Evolutionary conservation across 1,140 invertebrate genomes (phyloP).

Genomic region (Metaphire vulgaris): DNA sequence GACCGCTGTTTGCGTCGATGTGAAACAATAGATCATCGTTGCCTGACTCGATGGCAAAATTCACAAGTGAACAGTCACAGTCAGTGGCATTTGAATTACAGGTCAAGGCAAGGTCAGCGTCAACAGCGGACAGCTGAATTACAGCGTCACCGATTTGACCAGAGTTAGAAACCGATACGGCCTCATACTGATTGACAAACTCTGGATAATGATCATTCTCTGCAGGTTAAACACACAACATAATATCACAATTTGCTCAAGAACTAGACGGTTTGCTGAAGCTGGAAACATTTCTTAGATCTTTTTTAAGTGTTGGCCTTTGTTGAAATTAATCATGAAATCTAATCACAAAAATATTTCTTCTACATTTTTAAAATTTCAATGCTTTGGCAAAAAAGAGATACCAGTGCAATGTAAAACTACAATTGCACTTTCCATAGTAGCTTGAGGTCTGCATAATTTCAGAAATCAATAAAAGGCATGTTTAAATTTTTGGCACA

Average conservation of each 20-base stretch:
- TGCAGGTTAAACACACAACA: background rate
- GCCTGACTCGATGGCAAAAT: slow-evolving; percentile 12
- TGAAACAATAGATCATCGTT: slow-evolving; percentile 13
- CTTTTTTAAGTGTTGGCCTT: too few relatives aligned
- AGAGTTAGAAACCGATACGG: slow-evolving; percentile 4
- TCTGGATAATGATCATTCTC: background rate
- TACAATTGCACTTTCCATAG: too few relatives aligned
- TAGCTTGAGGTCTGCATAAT: too few relatives aligned
- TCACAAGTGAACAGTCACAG: slow-evolving; percentile 9
- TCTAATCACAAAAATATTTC: too few relatives aligned
- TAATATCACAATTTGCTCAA: background rate
- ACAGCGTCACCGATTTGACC: background rate
- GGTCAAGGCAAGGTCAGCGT: slow-evolving; percentile 4
- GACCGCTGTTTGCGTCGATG: background rate
- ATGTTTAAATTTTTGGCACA: too few relatives aligned
- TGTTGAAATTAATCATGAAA: too few relatives aligned
- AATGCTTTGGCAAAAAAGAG: too few relatives aligned
- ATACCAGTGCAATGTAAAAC: too few relatives aligned
- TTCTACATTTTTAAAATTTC: too few relatives aligned
- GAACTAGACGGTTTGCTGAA: too few relatives aligned
- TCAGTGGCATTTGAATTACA: background rate
- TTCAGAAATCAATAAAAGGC: too few relatives aligned
- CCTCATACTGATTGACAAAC: background rate
- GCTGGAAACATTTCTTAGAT: too few relatives aligned
- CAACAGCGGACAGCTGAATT: background rate